Percentiles rank a stretch among this genome's conserved stretches.
Conservation (phyloP, 2,888 invertebrate genomes). For the Tanytarsus gracilentus region DNA sequence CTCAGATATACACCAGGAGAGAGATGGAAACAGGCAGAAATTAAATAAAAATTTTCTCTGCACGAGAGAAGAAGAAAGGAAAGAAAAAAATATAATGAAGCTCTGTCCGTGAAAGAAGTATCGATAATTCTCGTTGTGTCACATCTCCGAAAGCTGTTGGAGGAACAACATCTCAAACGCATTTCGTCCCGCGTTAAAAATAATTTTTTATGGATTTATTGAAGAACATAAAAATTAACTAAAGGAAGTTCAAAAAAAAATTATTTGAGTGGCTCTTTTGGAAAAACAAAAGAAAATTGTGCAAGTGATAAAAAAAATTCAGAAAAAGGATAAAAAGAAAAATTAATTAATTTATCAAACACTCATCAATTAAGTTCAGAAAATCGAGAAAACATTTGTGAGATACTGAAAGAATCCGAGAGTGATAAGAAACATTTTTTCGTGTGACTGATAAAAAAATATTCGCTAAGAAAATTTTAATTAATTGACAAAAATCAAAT, state of each 20-base stretch:
- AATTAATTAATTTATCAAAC: too few species aligned
- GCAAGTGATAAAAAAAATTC: too few species aligned
- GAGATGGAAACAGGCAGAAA: not conserved
- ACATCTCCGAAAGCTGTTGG: slow-evolving; percentile 34
- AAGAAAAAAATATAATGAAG: slow-evolving; percentile 7
- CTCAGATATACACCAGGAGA: not conserved
- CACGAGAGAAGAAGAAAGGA: slow-evolving; percentile 2
- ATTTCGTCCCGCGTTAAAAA: slow-evolving; percentile 6
- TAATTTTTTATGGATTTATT: not conserved
- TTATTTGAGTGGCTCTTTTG: too few species aligned
- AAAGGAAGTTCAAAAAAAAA: too few species aligned
- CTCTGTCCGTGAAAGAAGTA: slow-evolving; percentile 14
- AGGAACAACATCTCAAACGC: slow-evolving; percentile 32
- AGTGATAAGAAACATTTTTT: not conserved
- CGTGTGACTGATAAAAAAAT: not conserved
- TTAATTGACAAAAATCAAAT: slow-evolving; percentile 15
- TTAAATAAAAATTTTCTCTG: not conserved
- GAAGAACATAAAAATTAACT: slow-evolving; percentile 6
- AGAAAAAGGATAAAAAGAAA: too few species aligned
- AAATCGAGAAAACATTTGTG: too few species aligned
- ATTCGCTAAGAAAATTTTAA: not conserved
- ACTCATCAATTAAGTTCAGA: too few species aligned
- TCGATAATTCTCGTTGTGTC: slow-evolving; percentile 31
- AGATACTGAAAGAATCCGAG: too few species aligned
- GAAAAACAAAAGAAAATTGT: too few species aligned